Evolutionary conservation across 2,113 vertebrate genomes (phyloP).

Genomic region (Ploceus nigricollis): DNA sequence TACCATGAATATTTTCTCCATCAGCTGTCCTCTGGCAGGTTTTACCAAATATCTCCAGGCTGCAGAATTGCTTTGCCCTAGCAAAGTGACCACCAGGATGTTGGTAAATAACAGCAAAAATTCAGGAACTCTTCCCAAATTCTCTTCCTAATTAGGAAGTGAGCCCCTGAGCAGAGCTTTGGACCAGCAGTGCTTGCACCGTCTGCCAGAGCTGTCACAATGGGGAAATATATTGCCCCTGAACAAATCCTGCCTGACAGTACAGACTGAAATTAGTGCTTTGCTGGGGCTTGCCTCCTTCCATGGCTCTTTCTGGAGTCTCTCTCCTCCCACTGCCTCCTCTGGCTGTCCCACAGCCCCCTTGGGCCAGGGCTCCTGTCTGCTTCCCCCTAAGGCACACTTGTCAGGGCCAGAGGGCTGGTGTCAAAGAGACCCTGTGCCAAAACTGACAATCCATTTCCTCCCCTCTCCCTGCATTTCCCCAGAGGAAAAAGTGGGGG

Average conservation of each 20-base stretch:
- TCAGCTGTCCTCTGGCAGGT: not conserved
- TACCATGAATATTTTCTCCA: not conserved
- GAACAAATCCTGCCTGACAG: not conserved
- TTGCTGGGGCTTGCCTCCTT: not conserved
- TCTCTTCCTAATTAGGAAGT: slow-evolving; percentile 33
- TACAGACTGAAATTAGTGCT: not conserved
- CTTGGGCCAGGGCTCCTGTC: not conserved
- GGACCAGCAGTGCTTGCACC: not conserved
- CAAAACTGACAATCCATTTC: not conserved
- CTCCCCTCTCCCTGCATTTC: rapidly evolving
- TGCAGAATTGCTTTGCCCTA: not conserved
- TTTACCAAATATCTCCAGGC: not conserved
- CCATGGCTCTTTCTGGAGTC: rapidly evolving
- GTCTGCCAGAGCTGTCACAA: not conserved
- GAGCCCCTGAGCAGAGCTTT: not conserved
- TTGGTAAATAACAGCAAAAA: not conserved
- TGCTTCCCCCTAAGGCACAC: not conserved
- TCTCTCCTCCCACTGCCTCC: not conserved
- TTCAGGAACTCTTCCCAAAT: not conserved
- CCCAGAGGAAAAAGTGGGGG: rapidly evolving
- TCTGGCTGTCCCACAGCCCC: not conserved
- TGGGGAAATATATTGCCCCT: not conserved
- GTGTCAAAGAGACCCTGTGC: not conserved
- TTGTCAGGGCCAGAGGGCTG: too few species aligned
- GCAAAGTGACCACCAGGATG: not conserved